Percentiles rank a stretch among this genome's conserved stretches.
Evolutionary conservation across 2,888 invertebrate genomes (phyloP).

Genomic region (Drosophila buzzatii): DNA sequence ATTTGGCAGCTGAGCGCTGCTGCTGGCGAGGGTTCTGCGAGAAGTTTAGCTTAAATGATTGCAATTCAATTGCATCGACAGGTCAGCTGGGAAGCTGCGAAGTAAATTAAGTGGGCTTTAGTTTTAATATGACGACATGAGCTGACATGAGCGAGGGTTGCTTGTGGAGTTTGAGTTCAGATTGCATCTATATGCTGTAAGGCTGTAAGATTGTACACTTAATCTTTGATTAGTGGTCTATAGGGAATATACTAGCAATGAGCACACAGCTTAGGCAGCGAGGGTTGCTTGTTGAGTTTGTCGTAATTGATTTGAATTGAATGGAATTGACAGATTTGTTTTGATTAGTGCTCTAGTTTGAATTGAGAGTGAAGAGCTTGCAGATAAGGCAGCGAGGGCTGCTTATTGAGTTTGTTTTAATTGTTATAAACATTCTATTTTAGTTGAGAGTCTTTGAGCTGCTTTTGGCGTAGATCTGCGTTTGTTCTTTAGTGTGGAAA

Average conservation of each 20-base stretch:
- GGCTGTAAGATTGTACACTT: too few relatives aligned
- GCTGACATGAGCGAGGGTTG: too few relatives aligned
- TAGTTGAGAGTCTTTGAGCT: too few relatives aligned
- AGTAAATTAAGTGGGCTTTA: too few relatives aligned
- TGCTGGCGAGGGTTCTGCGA: conserved; percentile 22
- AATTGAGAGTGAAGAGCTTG: neutral
- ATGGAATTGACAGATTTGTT: neutral
- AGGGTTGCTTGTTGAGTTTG: conserved; percentile 16
- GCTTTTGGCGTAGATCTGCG: too few relatives aligned
- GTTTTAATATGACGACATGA: too few relatives aligned
- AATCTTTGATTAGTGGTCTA: too few relatives aligned
- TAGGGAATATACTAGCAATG: neutral
- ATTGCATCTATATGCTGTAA: neutral
- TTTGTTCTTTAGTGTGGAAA: too few relatives aligned
- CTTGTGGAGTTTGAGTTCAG: too few relatives aligned
- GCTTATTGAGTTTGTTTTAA: neutral
- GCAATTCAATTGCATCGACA: neutral
- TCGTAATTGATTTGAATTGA: neutral
- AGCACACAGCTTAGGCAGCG: conserved; percentile 21
- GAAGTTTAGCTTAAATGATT: conserved; percentile 2
- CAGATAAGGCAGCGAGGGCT: neutral
- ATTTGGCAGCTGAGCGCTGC: conserved; percentile 41
- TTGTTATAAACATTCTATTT: too few relatives aligned
- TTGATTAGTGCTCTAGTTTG: neutral
- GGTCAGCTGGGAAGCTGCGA: too few relatives aligned